phyloP scores from a whole-genome alignment of 2,113 vertebrate genomes.

The Pseudorhombus dupliciocellatus region DNA sequence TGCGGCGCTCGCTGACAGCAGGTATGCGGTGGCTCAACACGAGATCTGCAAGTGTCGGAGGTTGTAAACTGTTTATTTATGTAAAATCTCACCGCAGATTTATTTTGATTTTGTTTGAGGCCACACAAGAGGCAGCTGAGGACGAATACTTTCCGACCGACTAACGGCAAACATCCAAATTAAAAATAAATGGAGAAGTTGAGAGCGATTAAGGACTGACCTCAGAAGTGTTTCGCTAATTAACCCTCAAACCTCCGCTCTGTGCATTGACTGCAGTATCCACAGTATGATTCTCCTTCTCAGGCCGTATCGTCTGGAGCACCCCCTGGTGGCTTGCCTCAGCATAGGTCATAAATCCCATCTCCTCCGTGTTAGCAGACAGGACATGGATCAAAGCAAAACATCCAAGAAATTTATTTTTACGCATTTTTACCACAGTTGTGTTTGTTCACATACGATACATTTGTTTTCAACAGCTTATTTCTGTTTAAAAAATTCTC shows the following conservation, averaged over 20 bases:
- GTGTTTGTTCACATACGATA: too few relatives aligned
- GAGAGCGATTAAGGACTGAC: not conserved
- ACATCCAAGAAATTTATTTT: too few relatives aligned
- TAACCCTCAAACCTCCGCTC: not conserved
- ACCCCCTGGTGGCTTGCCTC: too few relatives aligned
- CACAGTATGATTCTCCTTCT: too few relatives aligned
- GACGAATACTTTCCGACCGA: conserved; percentile 1
- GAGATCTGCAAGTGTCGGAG: conserved; percentile 28
- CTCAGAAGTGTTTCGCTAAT: not conserved
- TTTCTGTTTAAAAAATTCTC: too few relatives aligned
- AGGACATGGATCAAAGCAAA: too few relatives aligned
- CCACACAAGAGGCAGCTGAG: not conserved
- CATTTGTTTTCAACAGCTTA: too few relatives aligned
- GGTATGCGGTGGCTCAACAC: conserved; percentile 8
- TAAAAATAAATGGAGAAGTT: not conserved
- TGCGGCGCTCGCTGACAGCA: conserved; percentile 12
- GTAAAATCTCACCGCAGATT: conserved; percentile 25
- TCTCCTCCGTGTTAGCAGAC: too few relatives aligned
- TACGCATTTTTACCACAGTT: too few relatives aligned
- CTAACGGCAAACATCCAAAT: not conserved
- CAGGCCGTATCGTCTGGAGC: too few relatives aligned
- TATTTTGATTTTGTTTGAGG: conserved; percentile 16
- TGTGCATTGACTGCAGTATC: not conserved
- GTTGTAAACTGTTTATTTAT: conserved; percentile 45
- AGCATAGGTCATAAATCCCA: too few relatives aligned